Evolutionary conservation across 2,797 vertebrate genomes (phyloP).

Genomic region (Carapus acus): DNA sequence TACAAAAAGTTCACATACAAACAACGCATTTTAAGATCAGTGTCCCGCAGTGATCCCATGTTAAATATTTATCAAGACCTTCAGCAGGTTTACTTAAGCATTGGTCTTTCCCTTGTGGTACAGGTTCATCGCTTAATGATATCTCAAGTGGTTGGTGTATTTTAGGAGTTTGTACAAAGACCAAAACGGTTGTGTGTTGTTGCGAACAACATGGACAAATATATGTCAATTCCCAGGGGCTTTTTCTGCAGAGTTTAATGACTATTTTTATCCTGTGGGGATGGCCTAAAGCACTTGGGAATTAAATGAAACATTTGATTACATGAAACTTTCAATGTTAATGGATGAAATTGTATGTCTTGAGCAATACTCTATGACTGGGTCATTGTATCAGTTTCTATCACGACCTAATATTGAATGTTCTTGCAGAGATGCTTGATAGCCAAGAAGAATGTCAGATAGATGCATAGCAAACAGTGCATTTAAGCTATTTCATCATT

Average conservation of each 20-base stretch:
- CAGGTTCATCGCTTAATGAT: slow-evolving; percentile 44
- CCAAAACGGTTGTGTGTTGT: slow-evolving; percentile 4
- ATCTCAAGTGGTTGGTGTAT: slow-evolving; percentile 48
- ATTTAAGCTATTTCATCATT: no score
- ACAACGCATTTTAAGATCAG: background rate
- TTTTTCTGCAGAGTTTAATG: slow-evolving; percentile 7
- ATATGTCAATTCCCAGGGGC: slow-evolving; percentile 24
- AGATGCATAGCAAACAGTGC: no score
- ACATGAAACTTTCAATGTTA: background rate
- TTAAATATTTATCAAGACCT: background rate
- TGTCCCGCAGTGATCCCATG: background rate
- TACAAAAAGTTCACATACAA: no score
- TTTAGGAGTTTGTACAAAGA: slow-evolving; percentile 33
- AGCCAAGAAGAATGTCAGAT: no score
- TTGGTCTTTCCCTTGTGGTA: slow-evolving; percentile 17
- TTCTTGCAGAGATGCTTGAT: no score
- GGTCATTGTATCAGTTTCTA: no score
- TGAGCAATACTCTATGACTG: no score
- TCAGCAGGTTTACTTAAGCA: background rate
- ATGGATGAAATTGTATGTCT: no score
- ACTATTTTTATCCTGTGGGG: slow-evolving; percentile 13
- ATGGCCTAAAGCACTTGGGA: background rate
- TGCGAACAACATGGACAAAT: slow-evolving; percentile 17
- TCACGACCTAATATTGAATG: no score
- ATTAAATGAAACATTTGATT: no score